These are phyloP conservation scores for Coregonus ussuriensis DNA, from an alignment of 2,797 vertebrate genomes.

Conservation along the genomic window DNA sequence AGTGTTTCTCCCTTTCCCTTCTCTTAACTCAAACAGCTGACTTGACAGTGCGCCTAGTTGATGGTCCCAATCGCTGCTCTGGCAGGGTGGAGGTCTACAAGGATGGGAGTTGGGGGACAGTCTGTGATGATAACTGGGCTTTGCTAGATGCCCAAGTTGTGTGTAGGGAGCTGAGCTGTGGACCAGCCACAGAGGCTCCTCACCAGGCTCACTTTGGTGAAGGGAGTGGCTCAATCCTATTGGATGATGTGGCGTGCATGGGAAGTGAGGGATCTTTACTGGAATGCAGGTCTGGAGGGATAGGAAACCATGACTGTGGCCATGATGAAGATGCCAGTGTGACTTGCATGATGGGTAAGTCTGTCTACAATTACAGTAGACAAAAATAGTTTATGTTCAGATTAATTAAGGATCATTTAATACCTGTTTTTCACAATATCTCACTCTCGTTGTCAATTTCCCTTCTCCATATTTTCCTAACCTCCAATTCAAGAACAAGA, in stretches of 20 bases:
- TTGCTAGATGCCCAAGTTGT: constrained; percentile 41
- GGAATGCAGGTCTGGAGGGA: no score
- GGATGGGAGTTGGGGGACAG: constrained; percentile 32
- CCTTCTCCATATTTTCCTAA: constrained; percentile 9
- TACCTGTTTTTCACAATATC: constrained; percentile 12
- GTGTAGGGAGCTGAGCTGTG: constrained; percentile 48
- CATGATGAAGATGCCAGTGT: no score
- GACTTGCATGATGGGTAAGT: constrained; percentile 37
- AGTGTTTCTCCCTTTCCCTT: not conserved
- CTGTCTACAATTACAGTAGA: constrained; percentile 66
- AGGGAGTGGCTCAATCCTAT: no score
- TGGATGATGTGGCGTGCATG: no score
- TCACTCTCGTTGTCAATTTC: no score
- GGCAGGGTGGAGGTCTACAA: constrained; percentile 44
- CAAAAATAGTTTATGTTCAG: constrained; percentile 53
- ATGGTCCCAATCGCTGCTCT: constrained; percentile 28
- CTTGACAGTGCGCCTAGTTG: constrained; percentile 11
- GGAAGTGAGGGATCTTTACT: no score
- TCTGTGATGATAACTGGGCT: constrained; percentile 44
- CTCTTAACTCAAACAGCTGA: not conserved
- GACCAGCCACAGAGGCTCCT: constrained; percentile 29
- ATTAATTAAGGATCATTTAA: not conserved
- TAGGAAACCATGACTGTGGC: no score
- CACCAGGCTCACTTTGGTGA: constrained; percentile 30
- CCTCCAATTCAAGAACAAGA: constrained; percentile 18